Percentiles rank a stretch among this genome's conserved stretches.
These are phyloP conservation scores for Pherbina coryleti DNA, from an alignment of 2,888 invertebrate species.

Conservation along the genomic window DNA sequence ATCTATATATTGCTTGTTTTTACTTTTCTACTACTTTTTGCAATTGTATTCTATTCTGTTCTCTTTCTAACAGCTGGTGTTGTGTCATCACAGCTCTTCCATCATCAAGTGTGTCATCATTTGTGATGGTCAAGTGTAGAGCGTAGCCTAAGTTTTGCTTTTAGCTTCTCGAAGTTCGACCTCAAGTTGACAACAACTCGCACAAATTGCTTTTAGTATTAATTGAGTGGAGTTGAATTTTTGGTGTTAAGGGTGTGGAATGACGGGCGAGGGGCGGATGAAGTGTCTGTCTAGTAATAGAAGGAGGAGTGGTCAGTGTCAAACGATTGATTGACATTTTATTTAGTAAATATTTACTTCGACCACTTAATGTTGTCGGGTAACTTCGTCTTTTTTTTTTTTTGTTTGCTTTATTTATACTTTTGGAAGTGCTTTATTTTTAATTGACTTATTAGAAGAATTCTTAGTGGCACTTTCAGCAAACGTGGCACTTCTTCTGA, in stretches of 20 bases:
- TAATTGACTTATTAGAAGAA: too few species aligned
- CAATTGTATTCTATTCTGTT: not conserved
- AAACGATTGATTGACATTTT: not conserved
- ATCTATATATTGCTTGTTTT: not conserved
- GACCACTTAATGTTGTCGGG: too few species aligned
- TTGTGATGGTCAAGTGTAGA: not conserved
- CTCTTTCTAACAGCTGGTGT: not conserved
- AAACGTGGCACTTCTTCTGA: too few species aligned
- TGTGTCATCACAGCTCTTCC: not conserved
- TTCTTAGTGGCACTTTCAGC: too few species aligned
- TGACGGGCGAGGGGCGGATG: too few species aligned
- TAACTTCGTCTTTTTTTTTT: too few species aligned
- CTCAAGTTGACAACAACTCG: not conserved
- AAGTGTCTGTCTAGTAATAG: not conserved
- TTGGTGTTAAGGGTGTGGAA: not conserved
- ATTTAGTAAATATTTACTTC: too few species aligned
- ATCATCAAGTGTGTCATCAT: not conserved
- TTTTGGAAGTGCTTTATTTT: too few species aligned
- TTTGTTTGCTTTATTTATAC: too few species aligned
- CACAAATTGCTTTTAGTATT: not conserved
- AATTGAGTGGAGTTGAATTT: not conserved
- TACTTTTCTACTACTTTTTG: not conserved
- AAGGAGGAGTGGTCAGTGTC: not conserved
- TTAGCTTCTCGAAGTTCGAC: not conserved
- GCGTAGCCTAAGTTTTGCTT: slow-evolving; percentile 4